Percentiles rank a stretch among this genome's conserved stretches.
These are phyloP conservation scores for Cryptocheilus praepositus DNA, from an alignment of 2,888 invertebrate genomes.

Conservation along the genomic window DNA sequence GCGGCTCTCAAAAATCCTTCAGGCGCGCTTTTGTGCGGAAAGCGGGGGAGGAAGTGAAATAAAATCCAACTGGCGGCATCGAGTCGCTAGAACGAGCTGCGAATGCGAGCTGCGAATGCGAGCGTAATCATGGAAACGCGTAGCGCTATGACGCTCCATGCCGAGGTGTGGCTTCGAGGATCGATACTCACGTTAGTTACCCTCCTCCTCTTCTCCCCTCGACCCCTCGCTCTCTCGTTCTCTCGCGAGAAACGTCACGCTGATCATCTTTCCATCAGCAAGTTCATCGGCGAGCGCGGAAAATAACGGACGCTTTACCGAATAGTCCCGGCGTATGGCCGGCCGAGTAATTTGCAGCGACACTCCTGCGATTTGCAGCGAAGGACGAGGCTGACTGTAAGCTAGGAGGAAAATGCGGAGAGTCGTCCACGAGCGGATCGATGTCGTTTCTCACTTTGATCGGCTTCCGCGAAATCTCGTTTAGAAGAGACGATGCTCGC, in stretches of 20 bases:
- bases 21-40: background rate
- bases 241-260: background rate
- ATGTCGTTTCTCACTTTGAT: slow-evolving; percentile 9
- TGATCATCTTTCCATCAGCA: slow-evolving; percentile 4
- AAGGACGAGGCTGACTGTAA: background rate
- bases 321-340: no score
- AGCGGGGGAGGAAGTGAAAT: slow-evolving; percentile 1
- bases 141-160: slow-evolving; percentile 22
- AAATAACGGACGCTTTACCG: no score
- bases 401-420: background rate
- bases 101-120: background rate
- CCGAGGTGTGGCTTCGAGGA: slow-evolving; percentile 64
- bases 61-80: background rate
- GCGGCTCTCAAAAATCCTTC: background rate
- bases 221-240: background rate
- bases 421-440: background rate
- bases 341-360: no score
- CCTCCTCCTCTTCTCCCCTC: slow-evolving; percentile 22
- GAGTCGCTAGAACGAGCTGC: background rate
- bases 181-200: slow-evolving; percentile 58
- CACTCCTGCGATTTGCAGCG: no score
- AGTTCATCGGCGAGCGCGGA: no score
- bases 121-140: slow-evolving; percentile 29
- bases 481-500: background rate
- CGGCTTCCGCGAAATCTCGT: slow-evolving; percentile 8